These are phyloP conservation scores for Ectobius pallidus DNA, from an alignment of 2,888 invertebrate species.

Conservation along the genomic window DNA sequence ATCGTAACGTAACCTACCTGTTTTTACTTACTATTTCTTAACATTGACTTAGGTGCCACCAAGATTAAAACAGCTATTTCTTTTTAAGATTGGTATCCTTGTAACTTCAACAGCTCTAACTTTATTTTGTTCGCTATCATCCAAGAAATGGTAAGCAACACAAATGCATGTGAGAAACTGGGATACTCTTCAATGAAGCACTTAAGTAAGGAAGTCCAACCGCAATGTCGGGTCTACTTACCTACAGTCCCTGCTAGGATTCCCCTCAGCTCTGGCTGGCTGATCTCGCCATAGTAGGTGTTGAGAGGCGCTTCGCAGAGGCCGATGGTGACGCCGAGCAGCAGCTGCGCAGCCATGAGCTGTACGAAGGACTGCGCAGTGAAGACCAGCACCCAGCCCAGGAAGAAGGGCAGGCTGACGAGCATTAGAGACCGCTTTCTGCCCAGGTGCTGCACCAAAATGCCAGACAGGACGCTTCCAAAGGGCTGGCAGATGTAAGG, in stretches of 20 bases:
- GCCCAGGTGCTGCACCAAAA: conserved; percentile 61
- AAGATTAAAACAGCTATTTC: no score
- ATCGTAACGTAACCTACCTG: no score
- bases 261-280: conserved; percentile 62
- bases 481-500: conserved; percentile 63
- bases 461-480: conserved; percentile 63
- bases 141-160: no score
- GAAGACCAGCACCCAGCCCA: conserved; percentile 63
- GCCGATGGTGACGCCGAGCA: conserved; percentile 63
- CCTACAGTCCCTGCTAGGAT: conserved; percentile 59
- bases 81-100: no score
- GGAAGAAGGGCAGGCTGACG: conserved; percentile 62
- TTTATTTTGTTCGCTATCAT: no score
- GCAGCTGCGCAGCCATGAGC: conserved; percentile 59
- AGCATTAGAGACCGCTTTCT: conserved; percentile 61
- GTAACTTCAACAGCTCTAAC: no score
- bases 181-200: no score
- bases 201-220: no score
- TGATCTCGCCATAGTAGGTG: conserved; percentile 65
- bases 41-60: no score
- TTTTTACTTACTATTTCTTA: no score
- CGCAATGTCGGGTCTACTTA: no score
- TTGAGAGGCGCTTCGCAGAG: conserved; percentile 65
- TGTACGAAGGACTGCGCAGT: conserved; percentile 58
- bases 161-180: no score